These are phyloP conservation scores for Notothenia rossii DNA, from an alignment of 2,113 vertebrate species.

Conservation along the genomic window DNA sequence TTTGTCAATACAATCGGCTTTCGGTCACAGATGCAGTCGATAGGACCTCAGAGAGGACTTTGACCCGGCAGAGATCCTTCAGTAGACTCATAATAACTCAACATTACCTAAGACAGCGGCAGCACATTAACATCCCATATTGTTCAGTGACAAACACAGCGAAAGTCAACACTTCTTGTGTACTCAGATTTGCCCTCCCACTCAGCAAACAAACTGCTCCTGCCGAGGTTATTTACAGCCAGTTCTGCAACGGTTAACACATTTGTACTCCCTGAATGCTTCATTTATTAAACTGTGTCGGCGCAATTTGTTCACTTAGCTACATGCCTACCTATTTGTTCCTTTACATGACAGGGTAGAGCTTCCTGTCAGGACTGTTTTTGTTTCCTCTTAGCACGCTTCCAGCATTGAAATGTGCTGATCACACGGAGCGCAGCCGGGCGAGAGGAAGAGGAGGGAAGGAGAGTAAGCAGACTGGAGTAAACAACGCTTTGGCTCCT, in stretches of 20 bases:
- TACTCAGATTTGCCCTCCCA: constrained; percentile 46
- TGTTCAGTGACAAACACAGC: constrained; percentile 39
- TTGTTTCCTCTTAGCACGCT: constrained; percentile 76
- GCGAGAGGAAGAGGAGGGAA: constrained; percentile 66
- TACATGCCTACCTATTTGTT: constrained; percentile 76
- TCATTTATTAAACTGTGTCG: constrained; percentile 73
- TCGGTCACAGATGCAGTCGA: constrained; percentile 58
- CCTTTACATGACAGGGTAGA: constrained; percentile 76
- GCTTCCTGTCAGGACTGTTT: constrained; percentile 82
- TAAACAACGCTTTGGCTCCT: constrained; percentile 84
- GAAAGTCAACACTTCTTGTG: constrained; percentile 30
- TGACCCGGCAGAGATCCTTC: constrained; percentile 35
- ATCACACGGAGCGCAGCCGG: constrained; percentile 63
- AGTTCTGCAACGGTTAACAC: constrained; percentile 71
- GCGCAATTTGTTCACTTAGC: constrained; percentile 77
- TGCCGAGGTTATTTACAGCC: constrained; percentile 64
- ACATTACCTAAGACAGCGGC: neutral
- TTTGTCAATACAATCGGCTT: constrained; percentile 62
- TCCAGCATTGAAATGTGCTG: constrained; percentile 77
- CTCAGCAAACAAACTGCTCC: constrained; percentile 64
- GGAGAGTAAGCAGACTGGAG: constrained; percentile 71
- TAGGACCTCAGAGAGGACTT: constrained; percentile 44
- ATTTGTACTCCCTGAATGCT: constrained; percentile 79
- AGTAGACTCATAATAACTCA: constrained; percentile 32
- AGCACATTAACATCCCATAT: constrained; percentile 30